Evolutionary conservation across 2,888 invertebrate genomes (phyloP), one percentile per base, ranked within the genome.

Genomic region (Aspidiotus destructor): DNA sequence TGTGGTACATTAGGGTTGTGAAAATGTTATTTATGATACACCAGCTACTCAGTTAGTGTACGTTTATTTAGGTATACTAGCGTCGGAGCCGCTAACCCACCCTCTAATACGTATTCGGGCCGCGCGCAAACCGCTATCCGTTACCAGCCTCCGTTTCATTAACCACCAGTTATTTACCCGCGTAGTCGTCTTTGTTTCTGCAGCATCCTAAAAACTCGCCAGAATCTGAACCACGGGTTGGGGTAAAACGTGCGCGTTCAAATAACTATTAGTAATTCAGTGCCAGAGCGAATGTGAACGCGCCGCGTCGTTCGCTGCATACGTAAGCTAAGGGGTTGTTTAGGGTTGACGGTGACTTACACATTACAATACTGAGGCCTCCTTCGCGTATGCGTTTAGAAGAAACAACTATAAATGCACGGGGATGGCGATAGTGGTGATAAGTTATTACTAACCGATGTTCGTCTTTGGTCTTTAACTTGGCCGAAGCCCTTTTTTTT

Each of bases 241-340:
- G 53, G 63, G 63, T 63, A 63, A 63, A 63, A 28, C 28, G 28
- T 28, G 28, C 53, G 53, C 63, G 63, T 63, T 63, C 63, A 63
- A 63, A 63, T 63, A 63, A 63, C 63, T 63, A 63, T 63, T 63
- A 63, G 63, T 63, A 63, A 63, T 63, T 63, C 53, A 10, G 63
- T 48, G 48, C 53, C 8, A 15, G n/a, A 17, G 9, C 41, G 13
- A n/a, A 11, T 42, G 42, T 11, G n/a, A 48, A 48, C 48, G 10
- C 48, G 48, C 48, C 48, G 48, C 48, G 11, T 48, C n/a, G 48
- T 48, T 11, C 48, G 48, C 11, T 13, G 48, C n/a, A 48, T 48
- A 48, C 48, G 48, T 48, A 48, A 62, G 61, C 41, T 13, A 60
- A 41, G 41, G 61, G 61, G 61, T 61, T 42, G 13, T n/a, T 48